Evolutionary conservation across 2,113 vertebrate species (phyloP), one percentile per base, ranked within the genome.

Genomic region (Corvus hawaiiensis): DNA sequence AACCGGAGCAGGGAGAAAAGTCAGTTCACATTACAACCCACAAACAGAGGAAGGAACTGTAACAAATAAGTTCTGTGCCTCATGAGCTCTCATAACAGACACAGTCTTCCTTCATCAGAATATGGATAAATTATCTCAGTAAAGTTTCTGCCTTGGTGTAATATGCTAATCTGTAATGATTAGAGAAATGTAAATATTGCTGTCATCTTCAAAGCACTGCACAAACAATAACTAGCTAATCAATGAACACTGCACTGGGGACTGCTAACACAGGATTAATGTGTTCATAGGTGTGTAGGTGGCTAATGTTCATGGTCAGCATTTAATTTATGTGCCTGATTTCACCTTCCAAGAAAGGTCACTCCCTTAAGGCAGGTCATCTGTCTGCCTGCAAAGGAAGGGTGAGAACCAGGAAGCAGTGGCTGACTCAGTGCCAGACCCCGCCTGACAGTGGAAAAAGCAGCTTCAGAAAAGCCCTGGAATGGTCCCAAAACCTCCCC

Each of bases 371-470:
- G 61, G 87, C 71, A 75, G 68, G 80, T 91, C 90, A 96, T 78
- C 73, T 1, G 41, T 92, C 75, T 93, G 95, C 84, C 76, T 94
- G 68, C 37, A 41, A 92, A 79, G 83, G 83, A 82, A 89, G 93
- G 90, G 86, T 74, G 87, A 97, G 92, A 97, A 96, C 59, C 84
- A 92, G 96, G 96, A 97, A 97, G 67, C 66, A 67, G 91, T 1
- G 1, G 41, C 62, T 97, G 93, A 96, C 90, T 89, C 21, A 0
- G 55, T 6, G 85, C 94, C 94, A 97, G 93, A 95, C 22, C 39
- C 82, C 0, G n/a, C 78, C 81, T 93, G 92, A 94, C 93, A 95
- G 68, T 95, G 95, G 95, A 91, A 95, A 96, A 97, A 96, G 79
- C 55, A 17, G 11, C 63, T 94, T 94, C 77, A 88, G 75, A 94